Evolutionary conservation across 2,113 vertebrate genomes (phyloP), one percentile per base, ranked within the genome.

Genomic region (Erythrolamprus reginae): DNA sequence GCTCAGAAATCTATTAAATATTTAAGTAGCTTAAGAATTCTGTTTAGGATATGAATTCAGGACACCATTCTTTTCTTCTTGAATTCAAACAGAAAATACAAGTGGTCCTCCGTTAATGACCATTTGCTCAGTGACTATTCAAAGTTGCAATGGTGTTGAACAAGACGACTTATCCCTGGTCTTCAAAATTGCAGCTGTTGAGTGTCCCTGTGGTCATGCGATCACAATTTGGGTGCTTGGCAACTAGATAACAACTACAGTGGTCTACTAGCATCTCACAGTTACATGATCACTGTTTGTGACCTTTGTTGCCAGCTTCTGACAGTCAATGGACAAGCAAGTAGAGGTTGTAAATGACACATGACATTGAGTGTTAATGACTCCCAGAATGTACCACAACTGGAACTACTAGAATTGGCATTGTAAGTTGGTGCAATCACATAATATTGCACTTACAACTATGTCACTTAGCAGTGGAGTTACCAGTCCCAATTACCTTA

Each of bases 1-100:
- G 55, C 92, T 89, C 51, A 93, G 92, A 91, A 94, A 56, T 93
- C n/a, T 48, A 56, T 88, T 51, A n/a, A n/a, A 55, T 0, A 17
- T 89, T 89, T 94, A 89, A 83, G 53, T 91, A 82, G 88, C 50
- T 85, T 82, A n/a, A 48, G n/a, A 38, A 58, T 82, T 82, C 13
- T 92, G 23, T 19, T 82, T 87, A 50, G 21, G n/a, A 23, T 6
- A 51, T 8, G 28, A 42, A 23, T 50, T 58, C 42, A 45, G 52
- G 45, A 52, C 24, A 82, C 50, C 19, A 2, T 48, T 7, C 56
- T 26, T 88, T 12, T 2, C 12, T 4, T 15, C 9, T 56, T 58
- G 26, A 50, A 26, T 28, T 82, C n/a, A 91, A 23, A 10, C 10
- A 52, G 4, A 70, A 84, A 45, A 19, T 28, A 77, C 33, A 70